Evolutionary conservation across 2,113 vertebrate species (phyloP), one percentile per base, ranked within the genome.

Genomic region (Grantiella picta): DNA sequence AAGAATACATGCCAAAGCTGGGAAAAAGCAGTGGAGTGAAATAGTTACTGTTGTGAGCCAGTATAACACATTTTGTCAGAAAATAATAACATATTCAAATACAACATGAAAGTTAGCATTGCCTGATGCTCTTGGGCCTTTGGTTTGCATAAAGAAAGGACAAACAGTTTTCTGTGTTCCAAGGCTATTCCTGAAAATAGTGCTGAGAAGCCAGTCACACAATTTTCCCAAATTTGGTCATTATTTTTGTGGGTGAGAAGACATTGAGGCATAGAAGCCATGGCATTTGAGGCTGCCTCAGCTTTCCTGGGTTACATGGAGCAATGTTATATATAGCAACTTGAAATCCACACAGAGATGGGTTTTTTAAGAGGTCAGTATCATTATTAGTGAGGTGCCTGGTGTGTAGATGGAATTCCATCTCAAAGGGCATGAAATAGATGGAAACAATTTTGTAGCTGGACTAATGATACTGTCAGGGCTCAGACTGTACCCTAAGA

Each of bases 281-380:
- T 13, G 14, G 11, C 6, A n/a, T 78, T 78, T 4, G 1, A 49
- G 28, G 3, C 2, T 20, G 2, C 5, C 15, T 20, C 64, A 40
- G 6, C 15, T 70, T 80, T 70, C 16, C 59, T 64, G 35, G 20
- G 11, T 77, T 92, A 63, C 60, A 52, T 27, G 24, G 33, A 88
- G 25, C 16, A 5, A 13, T 25, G 9, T 6, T 72, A 11, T 20
- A 57, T 38, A 47, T 77, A 83, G 12, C 24, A 59, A 61, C 29
- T 52, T 63, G 31, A 81, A 69, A 59, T 73, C 70, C 59, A 52
- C 22, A 66, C 14, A 38, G n/a, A 66, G 54, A 60, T 13, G 10
- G 45, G 36, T 45, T 65, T 86, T 83, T 81, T 36, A 70, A 81
- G 38, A 69, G 40, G 18, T 45, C 45, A 45, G 24, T 45, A 33